Evolutionary conservation across 2,888 invertebrate species (phyloP).

Genomic region (Agriopis leucophaearia): DNA sequence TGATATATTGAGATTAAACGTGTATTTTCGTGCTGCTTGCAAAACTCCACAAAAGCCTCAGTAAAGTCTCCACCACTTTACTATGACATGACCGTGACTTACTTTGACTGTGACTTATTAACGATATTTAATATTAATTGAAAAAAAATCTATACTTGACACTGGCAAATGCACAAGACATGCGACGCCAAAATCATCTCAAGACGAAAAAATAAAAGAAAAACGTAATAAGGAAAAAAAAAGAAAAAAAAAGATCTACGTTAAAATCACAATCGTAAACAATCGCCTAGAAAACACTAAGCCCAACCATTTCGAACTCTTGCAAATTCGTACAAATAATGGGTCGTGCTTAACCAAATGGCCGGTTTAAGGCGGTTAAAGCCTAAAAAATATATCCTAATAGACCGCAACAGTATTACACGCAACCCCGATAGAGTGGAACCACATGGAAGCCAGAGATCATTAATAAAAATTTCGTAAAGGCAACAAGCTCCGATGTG

Average conservation of each 20-base stretch:
- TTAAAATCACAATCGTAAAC: slow-evolving; percentile 8
- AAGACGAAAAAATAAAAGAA: neutral
- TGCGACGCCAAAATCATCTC: too few relatives aligned
- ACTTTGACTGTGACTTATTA: too few relatives aligned
- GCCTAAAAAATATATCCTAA: slow-evolving; percentile 59
- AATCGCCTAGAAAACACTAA: slow-evolving; percentile 3
- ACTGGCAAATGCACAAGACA: too few relatives aligned
- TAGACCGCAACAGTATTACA: slow-evolving; percentile 63
- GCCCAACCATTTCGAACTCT: slow-evolving; percentile 25
- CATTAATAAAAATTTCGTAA: slow-evolving; percentile 72
- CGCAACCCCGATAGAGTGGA: slow-evolving; percentile 52
- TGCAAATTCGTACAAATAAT: slow-evolving; percentile 42
- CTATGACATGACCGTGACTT: too few relatives aligned
- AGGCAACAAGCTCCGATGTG: slow-evolving; percentile 71
- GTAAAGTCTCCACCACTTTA: too few relatives aligned
- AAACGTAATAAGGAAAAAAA: too few relatives aligned
- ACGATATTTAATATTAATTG: too few relatives aligned
- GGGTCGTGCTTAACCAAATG: slow-evolving; percentile 44
- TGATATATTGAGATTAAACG: too few relatives aligned
- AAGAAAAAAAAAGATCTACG: neutral
- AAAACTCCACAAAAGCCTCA: too few relatives aligned
- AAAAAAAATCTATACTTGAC: too few relatives aligned
- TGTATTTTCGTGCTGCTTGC: too few relatives aligned
- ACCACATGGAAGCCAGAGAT: slow-evolving; percentile 51
- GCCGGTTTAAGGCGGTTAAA: slow-evolving; percentile 59